Conservation (phyloP, 2,797 vertebrate genomes). For the Propithecus perrieri region DNA sequence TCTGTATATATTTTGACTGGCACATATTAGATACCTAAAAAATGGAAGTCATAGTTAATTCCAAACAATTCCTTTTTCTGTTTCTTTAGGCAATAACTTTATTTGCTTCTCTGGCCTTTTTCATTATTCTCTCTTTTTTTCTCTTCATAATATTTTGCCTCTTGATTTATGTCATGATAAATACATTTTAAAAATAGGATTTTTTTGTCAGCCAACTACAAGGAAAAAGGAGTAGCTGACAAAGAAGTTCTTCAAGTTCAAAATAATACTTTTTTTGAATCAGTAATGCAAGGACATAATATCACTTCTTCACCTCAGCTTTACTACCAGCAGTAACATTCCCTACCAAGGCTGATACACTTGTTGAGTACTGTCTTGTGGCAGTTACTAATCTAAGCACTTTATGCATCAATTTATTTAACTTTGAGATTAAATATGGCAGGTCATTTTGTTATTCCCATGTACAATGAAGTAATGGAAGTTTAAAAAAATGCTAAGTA, state of each 20-base stretch:
- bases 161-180: neutral
- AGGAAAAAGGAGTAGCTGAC: neutral
- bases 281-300: neutral
- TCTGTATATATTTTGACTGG: neutral
- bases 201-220: neutral
- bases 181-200: neutral
- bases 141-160: neutral
- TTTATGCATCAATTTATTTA: neutral
- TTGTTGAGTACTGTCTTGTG: neutral
- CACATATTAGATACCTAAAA: neutral
- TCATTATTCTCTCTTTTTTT: neutral
- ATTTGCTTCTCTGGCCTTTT: neutral
- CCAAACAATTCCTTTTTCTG: neutral
- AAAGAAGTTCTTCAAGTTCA: neutral
- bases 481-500: neutral
- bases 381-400: neutral
- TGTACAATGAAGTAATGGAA: neutral
- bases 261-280: neutral
- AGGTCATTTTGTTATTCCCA: neutral
- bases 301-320: neutral
- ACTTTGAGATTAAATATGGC: neutral
- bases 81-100: neutral
- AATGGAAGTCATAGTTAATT: neutral
- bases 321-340: neutral
- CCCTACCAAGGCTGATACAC: neutral